Percentiles rank a stretch among this genome's conserved stretches.
phyloP scores from a whole-genome alignment of 2,888 invertebrate genomes.

The Bembecia ichneumoniformis region DNA sequence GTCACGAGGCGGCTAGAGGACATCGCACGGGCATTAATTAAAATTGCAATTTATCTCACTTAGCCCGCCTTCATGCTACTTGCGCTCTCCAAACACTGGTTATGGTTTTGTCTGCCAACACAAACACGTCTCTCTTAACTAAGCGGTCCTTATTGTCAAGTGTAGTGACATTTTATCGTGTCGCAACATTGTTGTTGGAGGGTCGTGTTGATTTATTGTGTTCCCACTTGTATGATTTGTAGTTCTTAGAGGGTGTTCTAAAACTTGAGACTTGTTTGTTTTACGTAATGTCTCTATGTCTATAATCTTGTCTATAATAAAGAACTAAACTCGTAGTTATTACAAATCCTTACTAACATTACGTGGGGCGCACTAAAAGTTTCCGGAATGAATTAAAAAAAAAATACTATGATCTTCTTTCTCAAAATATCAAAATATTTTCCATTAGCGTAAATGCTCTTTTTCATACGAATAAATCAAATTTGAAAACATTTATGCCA shows the following conservation, averaged over 20 bases:
- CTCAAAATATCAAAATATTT: too few relatives aligned
- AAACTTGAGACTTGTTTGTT: not conserved
- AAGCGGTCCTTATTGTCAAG: not conserved
- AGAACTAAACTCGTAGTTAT: too few relatives aligned
- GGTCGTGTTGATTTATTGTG: not conserved
- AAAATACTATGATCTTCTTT: too few relatives aligned
- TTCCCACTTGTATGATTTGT: constrained; percentile 1
- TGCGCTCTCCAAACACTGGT: constrained; percentile 7
- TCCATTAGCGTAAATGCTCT: too few relatives aligned
- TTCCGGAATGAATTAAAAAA: too few relatives aligned
- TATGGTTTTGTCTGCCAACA: constrained; percentile 10
- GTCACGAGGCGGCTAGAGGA: constrained; percentile 14
- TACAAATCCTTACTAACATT: too few relatives aligned
- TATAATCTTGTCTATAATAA: too few relatives aligned
- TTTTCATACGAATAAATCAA: too few relatives aligned
- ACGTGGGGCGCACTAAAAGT: too few relatives aligned
- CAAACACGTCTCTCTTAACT: constrained; percentile 10
- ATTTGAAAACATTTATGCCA: too few relatives aligned
- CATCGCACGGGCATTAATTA: constrained; percentile 32
- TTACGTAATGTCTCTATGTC: not conserved
- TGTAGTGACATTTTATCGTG: not conserved
- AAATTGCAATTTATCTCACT: constrained; percentile 43
- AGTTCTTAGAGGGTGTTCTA: not conserved
- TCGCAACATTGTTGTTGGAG: not conserved
- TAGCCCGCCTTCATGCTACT: constrained; percentile 19